Percentiles rank a stretch among this genome's conserved stretches.
These are phyloP conservation scores for Xanthia togata DNA, from an alignment of 2,888 invertebrate species.

Conservation along the genomic window DNA sequence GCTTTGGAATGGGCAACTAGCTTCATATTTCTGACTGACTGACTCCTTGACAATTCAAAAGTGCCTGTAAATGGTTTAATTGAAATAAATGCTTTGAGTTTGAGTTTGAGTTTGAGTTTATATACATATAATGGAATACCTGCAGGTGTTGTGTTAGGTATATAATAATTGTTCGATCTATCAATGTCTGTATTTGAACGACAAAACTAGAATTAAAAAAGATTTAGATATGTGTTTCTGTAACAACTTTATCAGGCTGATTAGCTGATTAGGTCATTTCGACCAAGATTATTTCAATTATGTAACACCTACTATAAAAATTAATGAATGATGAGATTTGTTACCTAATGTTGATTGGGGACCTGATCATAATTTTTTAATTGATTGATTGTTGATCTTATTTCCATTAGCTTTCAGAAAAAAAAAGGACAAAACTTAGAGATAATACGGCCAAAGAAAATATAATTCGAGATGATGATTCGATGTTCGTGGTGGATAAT, in stretches of 20 bases:
- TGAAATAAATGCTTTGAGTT: too few relatives aligned
- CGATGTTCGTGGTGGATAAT: background rate
- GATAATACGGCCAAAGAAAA: background rate
- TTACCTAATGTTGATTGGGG: background rate
- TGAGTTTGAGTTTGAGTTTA: too few relatives aligned
- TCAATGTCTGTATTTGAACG: slow-evolving; percentile 10
- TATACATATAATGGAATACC: too few relatives aligned
- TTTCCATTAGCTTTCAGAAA: background rate
- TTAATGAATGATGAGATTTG: background rate
- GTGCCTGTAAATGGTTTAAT: too few relatives aligned
- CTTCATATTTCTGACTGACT: too few relatives aligned
- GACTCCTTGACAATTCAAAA: too few relatives aligned
- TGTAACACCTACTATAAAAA: background rate
- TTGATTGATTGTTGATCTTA: background rate
- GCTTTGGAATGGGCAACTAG: too few relatives aligned
- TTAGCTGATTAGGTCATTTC: background rate
- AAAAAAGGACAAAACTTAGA: background rate
- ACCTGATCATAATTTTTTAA: background rate
- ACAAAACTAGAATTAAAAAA: background rate
- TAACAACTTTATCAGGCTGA: background rate
- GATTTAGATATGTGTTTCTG: background rate
- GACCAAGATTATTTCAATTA: slow-evolving; percentile 1
- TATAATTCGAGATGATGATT: background rate
- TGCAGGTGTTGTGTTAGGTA: background rate
- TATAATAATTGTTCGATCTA: slow-evolving; percentile 2